Evolutionary conservation across 2,113 vertebrate genomes (phyloP).

Genomic region (Lophotis ruficrista): DNA sequence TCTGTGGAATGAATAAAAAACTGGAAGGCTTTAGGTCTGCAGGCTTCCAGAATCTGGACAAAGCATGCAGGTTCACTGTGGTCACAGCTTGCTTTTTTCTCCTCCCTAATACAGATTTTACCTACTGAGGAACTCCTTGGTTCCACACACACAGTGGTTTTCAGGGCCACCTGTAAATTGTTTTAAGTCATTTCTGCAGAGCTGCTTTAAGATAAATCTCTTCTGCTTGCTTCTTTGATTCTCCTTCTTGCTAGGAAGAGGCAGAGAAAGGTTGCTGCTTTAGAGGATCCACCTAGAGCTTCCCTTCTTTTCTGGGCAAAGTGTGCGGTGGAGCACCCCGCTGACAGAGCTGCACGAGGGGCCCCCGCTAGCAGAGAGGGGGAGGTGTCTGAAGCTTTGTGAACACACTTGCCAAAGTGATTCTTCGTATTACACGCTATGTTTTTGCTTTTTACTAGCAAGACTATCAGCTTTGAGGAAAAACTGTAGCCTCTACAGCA

Average conservation of each 20-base stretch:
- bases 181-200: not conserved
- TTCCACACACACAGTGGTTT: not conserved
- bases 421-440: not conserved
- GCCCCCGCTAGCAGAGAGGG: not conserved
- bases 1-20: not conserved
- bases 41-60: not conserved
- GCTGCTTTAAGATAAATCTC: not conserved
- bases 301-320: not conserved
- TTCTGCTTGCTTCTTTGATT: not conserved
- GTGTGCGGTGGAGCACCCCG: not conserved
- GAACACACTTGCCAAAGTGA: not conserved
- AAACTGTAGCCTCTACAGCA: not conserved
- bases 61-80: not conserved
- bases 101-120: not conserved
- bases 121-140: not conserved
- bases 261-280: not conserved
- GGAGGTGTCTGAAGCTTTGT: not conserved
- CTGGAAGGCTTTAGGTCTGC: not conserved
- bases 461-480: not conserved
- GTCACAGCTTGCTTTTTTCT: not conserved
- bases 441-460: not conserved
- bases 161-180: not conserved
- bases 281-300: not conserved
- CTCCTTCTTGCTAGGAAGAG: not conserved
- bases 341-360: not conserved